phyloP scores from a whole-genome alignment of 2,888 invertebrate species.

The Chymomyza amoena region DNA sequence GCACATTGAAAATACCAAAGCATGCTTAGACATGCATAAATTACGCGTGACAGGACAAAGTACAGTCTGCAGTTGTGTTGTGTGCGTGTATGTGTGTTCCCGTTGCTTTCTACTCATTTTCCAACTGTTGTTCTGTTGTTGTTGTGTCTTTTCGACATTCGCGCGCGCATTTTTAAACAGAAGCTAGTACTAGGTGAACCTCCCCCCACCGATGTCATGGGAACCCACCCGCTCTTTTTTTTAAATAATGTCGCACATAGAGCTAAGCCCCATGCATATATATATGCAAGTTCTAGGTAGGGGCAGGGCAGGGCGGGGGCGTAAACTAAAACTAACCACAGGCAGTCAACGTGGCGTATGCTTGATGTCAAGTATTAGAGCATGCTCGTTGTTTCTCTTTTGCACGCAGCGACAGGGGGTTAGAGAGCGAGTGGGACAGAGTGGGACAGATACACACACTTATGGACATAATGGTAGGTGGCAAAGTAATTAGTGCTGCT shows the following conservation, averaged over 20 bases:
- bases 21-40: constrained; percentile 64
- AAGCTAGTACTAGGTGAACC: neutral
- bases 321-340: constrained; percentile 45
- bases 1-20: constrained; percentile 30
- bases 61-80: constrained; percentile 16
- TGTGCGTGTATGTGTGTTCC: too few relatives aligned
- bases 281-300: neutral
- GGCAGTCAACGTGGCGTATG: constrained; percentile 57
- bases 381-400: neutral
- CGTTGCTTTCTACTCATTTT: constrained; percentile 31
- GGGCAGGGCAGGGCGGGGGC: neutral
- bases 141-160: constrained; percentile 36
- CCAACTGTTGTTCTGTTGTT: constrained; percentile 17
- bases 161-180: constrained; percentile 49
- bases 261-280: neutral
- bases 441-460: constrained; percentile 2
- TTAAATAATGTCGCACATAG: constrained; percentile 33
- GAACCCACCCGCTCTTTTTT: neutral
- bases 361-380: constrained; percentile 55
- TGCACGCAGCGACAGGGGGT: neutral
- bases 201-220: neutral
- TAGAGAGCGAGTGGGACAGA: neutral
- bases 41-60: constrained; percentile 47
- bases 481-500: constrained; percentile 71
- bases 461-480: constrained; percentile 53